Evolutionary conservation across 2,113 vertebrate species (phyloP), one percentile per base, ranked within the genome.

Genomic region (Myocastor coypus): DNA sequence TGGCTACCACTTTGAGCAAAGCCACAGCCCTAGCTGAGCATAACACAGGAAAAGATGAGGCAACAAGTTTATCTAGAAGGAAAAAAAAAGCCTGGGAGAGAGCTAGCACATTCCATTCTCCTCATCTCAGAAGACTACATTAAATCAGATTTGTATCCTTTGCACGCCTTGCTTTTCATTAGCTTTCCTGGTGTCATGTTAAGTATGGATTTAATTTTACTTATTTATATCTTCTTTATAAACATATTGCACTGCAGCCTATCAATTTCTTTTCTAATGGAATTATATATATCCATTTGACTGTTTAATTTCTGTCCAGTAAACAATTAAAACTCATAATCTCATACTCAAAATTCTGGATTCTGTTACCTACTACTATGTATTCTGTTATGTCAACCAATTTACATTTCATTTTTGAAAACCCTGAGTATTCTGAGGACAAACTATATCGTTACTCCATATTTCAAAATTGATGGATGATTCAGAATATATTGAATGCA

Each of bases 251-350:
- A 92, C 57, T 85, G 11, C 1, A 84, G 22, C 26, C 57, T 87
- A 81, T 95, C 96, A 91, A 96, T 94, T 92, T 78, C 14, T 94
- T 1, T 78, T 92, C 95, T 73, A 77, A 80, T 82, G 80, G 28
- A 85, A 26, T 89, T 91, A 86, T 7, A 81, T 64, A 75, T 77
- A 86, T 59, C 52, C 46, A 50, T 42, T 34, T 12, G 50, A 30
- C 32, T 8, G 32, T 80, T 91, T 92, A 19, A 37, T 92, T 61
- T 89, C 77, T 2, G 0, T 82, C 17, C 3, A 37, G 28, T 22
- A 9, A 6, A 71, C 82, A 69, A 94, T 94, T 16, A 16, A 20
- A 83, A 63, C 71, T 50, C 40, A 80, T 52, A 30, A 46, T 37
- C 52, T 4, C 14, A 40, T 12, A 83, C 55, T 88, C 26, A 83